These are phyloP conservation scores for Temnothorax ravouxi DNA, from an alignment of 2,888 invertebrate species.

Conservation along the genomic window DNA sequence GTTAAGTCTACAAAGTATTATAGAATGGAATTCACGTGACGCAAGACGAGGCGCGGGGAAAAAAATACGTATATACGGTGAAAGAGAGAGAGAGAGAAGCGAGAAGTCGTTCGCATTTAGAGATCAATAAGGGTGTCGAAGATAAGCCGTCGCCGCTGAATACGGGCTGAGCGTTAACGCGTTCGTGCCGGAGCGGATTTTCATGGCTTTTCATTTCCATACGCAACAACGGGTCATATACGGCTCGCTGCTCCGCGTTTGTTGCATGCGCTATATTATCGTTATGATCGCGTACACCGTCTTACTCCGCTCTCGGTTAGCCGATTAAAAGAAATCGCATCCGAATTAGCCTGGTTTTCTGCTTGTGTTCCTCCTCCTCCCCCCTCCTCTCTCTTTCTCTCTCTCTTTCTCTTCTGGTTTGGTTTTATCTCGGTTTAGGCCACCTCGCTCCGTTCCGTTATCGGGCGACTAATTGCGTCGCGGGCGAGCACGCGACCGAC, in stretches of 20 bases:
- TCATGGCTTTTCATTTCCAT: slow-evolving; percentile 58
- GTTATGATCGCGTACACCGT: slow-evolving; percentile 50
- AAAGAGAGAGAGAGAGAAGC: slow-evolving; percentile 16
- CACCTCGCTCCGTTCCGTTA: slow-evolving; percentile 36
- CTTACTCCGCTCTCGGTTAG: not conserved
- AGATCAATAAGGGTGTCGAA: slow-evolving; percentile 48
- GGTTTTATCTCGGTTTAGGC: slow-evolving; percentile 42
- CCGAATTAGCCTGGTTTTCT: slow-evolving; percentile 39
- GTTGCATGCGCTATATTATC: slow-evolving; percentile 55
- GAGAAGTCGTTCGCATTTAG: slow-evolving; percentile 36
- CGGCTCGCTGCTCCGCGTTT: not conserved
- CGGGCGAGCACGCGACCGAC: slow-evolving; percentile 44
- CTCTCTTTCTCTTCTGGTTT: not conserved
- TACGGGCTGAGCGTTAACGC: slow-evolving; percentile 28
- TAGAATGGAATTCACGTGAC: slow-evolving; percentile 33
- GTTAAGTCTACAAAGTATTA: slow-evolving; percentile 38
- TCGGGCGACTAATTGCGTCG: slow-evolving; percentile 47
- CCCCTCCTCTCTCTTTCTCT: not conserved
- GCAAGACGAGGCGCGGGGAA: not conserved
- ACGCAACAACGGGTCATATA: slow-evolving; percentile 39
- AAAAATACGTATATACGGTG: not conserved
- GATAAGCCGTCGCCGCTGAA: slow-evolving; percentile 11
- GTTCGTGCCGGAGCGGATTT: slow-evolving; percentile 51
- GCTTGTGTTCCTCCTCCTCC: not conserved
- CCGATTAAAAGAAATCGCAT: slow-evolving; percentile 47